Evolutionary conservation across 2,888 invertebrate genomes (phyloP), one percentile per base, ranked within the genome.

Genomic region (Tupiocoris notatus): DNA sequence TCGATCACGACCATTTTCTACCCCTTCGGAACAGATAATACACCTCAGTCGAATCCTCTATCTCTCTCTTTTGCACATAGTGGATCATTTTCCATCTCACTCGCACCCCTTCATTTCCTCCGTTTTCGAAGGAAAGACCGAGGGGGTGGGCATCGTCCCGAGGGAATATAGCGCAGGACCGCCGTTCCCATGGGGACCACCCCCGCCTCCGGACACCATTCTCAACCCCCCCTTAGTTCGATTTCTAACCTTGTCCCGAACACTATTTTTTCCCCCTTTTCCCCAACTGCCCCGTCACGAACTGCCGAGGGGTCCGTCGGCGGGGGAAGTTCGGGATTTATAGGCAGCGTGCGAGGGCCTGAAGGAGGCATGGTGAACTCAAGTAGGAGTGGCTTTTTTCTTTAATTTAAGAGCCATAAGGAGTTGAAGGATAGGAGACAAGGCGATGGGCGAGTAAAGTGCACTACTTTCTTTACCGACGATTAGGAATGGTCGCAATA

Each of bases 121-220:
- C 16, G 54, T 54, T 54, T 7, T 54, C 9, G 7, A 54, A 16
- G 12, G 54, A 16, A 16, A n/a, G n/a, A n/a, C 16, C 17, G n/a
- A 59, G 59, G 59, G 59, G 59, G 59, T 59, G 59, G 59, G 74
- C 67, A 62, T 76, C 76, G 67, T 68, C 76, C 39, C 68, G 68
- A 68, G 76, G 56, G 68, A 67, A 75, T 77, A 77, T 77, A 77
- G 75, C 65, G 75, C 75, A 59, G 77, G 77, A 78, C 83, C 84
- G 83, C 83, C 84, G 86, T 86, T 86, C 87, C 86, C 86, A 86
- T 86, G 86, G 87, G 87, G 86, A 86, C 87, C 84, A 57, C 75
- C 58, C 77, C 77, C 76, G 70, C 63, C 71, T 57, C 78, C 76
- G 65, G 66, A 62, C 75, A 24, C 21, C n/a, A n/a, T n/a, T n/a